Evolutionary conservation across 2,113 vertebrate genomes (phyloP), one percentile per base, ranked within the genome.

Genomic region (pig (Sus scrofa)): DNA sequence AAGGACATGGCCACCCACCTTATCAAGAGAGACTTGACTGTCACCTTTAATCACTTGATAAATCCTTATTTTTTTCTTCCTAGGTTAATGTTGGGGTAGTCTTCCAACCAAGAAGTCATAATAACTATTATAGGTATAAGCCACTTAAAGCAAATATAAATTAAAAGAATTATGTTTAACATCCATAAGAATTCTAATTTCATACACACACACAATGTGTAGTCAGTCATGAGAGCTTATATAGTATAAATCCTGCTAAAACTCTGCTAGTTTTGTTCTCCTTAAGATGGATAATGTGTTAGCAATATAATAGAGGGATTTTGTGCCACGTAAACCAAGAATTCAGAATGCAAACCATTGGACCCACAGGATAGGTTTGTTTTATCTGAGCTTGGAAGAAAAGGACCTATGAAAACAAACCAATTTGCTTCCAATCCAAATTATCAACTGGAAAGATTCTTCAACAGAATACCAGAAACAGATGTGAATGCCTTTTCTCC

Each of bases 381-480:
- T 98, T 98, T 98, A 98, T 98, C 97, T 88, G 79, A 96, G 73
- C 84, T 97, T 98, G 98, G 97, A 98, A 98, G 97, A 97, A 96
- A 98, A 88, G 78, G 97, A 97, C 96, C 98, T 97, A 68, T 95
- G 97, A 98, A 99, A 98, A 98, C 97, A 98, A 99, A 98, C 88
- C 96, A 97, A 91, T 98, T 97, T 98, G 95, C 94, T 98, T 98
- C 97, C 97, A 97, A 96, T 98, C 93, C 96, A 98, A 96, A 98
- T 98, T 97, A 98, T 98, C 98, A 98, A 96, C 96, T 98, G 97
- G 98, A 98, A 96, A 92, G 96, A 97, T 97, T 98, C 98, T 98
- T 98, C 97, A 98, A 90, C 92, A 88, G 85, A 98, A 98, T 97
- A 98, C 94, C 97, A 98, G 97, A 98, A 98, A 97, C 98, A 99